Evolutionary conservation across 2,113 vertebrate genomes (phyloP), one percentile per base, ranked within the genome.

Genomic region (Boulengeromyrus knoepffleri): DNA sequence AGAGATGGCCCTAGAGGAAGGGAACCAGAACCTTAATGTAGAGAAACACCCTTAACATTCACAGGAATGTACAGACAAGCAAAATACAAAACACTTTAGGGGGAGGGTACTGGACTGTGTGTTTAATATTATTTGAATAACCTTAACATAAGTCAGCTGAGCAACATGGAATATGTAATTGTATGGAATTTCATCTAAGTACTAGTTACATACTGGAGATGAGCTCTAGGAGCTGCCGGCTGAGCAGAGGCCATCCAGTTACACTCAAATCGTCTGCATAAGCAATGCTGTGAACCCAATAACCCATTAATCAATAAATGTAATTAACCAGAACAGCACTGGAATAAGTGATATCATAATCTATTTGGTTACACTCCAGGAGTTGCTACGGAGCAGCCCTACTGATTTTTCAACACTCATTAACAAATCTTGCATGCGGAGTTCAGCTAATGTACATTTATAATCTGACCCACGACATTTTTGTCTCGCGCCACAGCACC

Each of bases 291-390:
- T 92, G 86, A 92, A 90, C 91, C 86, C 85, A 89, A 90, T 90
- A 90, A 92, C 77, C 89, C 66, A 89, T 80, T 92, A 91, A 91
- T 91, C 90, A 91, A 89, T 90, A 87, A 92, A 87, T 88, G 88
- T 91, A 89, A 92, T 91, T 91, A 91, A 90, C 86, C 62, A 92
- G 89, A 83, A 89, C 86, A 87, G 90, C 27, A 45, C 88, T 88
- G 47, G 89, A 62, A 91, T 91, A 91, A 91, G 90, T 89, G 88
- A 91, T 90, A 58, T 92, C 88, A 87, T 90, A 90, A 90, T 90
- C 89, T 92, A 88, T 90, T 92, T 90, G 90, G 91, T 92, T 89
- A 91, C 90, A 91, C 89, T 80, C 88, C 90, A 90, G 91, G 88
- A 88, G 74, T 88, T 42, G 77, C 88, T 87, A 88, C 46, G 62